Evolutionary conservation across 1,140 invertebrate species (phyloP), one percentile per base, ranked within the genome.

Genomic region (Hyles euphorbiae): DNA sequence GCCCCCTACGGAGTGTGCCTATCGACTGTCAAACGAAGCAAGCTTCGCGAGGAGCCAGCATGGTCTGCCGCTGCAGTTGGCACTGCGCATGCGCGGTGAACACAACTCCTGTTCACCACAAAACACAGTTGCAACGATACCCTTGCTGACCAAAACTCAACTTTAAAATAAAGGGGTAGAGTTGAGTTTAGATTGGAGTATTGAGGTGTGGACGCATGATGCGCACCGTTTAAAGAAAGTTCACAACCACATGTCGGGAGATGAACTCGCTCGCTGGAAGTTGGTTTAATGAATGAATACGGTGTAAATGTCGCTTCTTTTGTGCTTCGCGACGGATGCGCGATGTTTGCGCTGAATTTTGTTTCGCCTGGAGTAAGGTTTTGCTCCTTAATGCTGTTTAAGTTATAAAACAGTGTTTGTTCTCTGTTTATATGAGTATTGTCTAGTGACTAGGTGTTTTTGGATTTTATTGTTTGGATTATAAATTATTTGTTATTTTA

Each of bases 1-100:
- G 55, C 34, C 68, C 68, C 61, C 51, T 34, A 10, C 51, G 56
- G 60, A 54, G 63, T 63, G 47, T 51, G 66, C 62, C 73, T 84
- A 84, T 84, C 78, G 81, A 84, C 81, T 84, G 78, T 81, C 74
- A 80, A 50, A 65, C 57, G 59, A 62, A 60, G 43, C 45, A n/a
- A 64, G 51, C 56, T 53, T 8, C 40, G 36, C 50, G 45, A 55
- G 54, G 45, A 63, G 40, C 58, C 61, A 63, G 61, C 58, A 48
- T 70, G 62, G 53, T 34, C 40, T 40, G 71, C 70, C 72, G 70
- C 79, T 84, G 81, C 79, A 84, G 70, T 73, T 64, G 50, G 53
- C 47, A 70, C 34, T 10, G 66, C 79, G 81, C 79, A 76, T 73
- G 78, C 78, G 78, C 60, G 46, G 55, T 78, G 73, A 54, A 43